phyloP scores from a whole-genome alignment of 1,140 invertebrate species.

The Octopus sinensis region DNA sequence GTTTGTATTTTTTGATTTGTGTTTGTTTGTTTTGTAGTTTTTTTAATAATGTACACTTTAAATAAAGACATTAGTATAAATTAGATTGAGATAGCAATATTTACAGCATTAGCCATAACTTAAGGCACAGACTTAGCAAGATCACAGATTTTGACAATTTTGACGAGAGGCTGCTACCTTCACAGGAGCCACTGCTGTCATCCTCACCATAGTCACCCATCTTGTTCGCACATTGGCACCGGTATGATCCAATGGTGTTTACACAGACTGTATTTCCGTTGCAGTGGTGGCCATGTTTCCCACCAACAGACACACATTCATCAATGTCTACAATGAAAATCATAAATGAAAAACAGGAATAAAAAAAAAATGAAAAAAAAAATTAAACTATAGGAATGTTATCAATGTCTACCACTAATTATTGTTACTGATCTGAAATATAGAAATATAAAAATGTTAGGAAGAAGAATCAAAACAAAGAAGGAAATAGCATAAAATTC shows the following conservation, averaged over 20 bases:
- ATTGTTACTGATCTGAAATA: neutral
- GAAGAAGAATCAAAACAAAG: neutral
- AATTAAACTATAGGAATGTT: neutral
- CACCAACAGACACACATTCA: constrained; percentile 48
- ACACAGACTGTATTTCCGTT: constrained; percentile 66
- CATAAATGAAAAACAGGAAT: neutral
- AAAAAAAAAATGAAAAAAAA: constrained; percentile 9
- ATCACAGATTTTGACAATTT: constrained; percentile 16
- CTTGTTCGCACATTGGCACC: constrained; percentile 48
- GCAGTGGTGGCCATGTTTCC: constrained; percentile 64
- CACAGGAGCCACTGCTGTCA: constrained; percentile 41
- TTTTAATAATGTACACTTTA: constrained; percentile 4
- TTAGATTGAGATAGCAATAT: constrained; percentile 13
- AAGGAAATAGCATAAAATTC: no score
- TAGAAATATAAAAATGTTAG: neutral
- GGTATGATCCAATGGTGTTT: constrained; percentile 53
- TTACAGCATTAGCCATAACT: constrained; percentile 16
- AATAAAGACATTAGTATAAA: constrained; percentile 11
- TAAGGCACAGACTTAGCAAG: constrained; percentile 21
- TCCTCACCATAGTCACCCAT: constrained; percentile 33
- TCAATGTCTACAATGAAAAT: constrained; percentile 47
- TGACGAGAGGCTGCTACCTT: constrained; percentile 32
- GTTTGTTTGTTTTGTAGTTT: neutral
- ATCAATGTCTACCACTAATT: neutral
- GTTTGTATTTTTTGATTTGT: neutral